Conservation (phyloP, 1,140 invertebrate species). For the Penaeus chinensis region DNA sequence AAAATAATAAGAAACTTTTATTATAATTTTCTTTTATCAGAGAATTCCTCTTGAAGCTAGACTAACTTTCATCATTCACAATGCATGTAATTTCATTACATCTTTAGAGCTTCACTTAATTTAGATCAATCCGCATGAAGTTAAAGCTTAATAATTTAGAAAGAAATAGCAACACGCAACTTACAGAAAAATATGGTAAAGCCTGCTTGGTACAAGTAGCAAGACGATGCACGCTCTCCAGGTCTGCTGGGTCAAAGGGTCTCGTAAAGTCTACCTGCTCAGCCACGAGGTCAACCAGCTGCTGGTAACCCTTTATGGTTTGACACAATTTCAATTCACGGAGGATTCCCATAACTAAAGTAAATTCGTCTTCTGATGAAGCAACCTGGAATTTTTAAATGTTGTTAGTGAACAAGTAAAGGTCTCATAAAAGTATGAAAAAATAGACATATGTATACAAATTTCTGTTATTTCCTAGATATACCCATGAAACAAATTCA, state of each 20-base stretch:
- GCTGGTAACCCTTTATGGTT: constrained; percentile 84
- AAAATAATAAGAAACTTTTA: constrained; percentile 64
- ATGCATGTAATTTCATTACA: background rate
- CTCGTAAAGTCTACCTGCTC: constrained; percentile 84
- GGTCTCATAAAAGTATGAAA: background rate
- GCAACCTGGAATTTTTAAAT: constrained; percentile 13
- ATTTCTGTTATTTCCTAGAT: background rate
- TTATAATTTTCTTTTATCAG: background rate
- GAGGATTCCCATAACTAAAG: constrained; percentile 87
- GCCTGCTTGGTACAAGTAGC: constrained; percentile 87
- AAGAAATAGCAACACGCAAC: constrained; percentile 66
- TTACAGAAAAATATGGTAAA: constrained; percentile 88
- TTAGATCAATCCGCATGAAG: background rate
- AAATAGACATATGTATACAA: background rate
- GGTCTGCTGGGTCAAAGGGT: constrained; percentile 80
- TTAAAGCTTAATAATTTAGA: background rate
- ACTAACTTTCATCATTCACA: background rate
- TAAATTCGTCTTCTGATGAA: constrained; percentile 90
- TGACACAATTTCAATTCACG: constrained; percentile 83
- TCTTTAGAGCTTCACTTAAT: background rate
- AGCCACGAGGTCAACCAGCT: constrained; percentile 85
- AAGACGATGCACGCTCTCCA: constrained; percentile 83
- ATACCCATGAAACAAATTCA: background rate
- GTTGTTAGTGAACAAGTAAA: background rate
- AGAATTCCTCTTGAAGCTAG: background rate